Conservation (phyloP, 2,888 invertebrate species). For the Ornithoptera priamus region DNA sequence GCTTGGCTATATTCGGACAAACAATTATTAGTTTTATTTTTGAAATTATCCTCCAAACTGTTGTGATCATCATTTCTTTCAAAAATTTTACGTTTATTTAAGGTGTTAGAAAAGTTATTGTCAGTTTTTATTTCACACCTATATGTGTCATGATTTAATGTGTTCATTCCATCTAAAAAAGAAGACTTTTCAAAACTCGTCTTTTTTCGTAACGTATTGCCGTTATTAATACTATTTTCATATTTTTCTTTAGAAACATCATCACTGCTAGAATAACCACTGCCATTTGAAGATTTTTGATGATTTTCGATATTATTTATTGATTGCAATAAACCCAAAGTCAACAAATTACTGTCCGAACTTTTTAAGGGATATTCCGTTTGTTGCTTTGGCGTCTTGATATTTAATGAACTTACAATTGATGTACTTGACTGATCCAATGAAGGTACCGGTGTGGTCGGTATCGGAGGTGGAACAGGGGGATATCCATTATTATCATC, state of each 20-base stretch:
- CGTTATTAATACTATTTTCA: slow-evolving; percentile 50
- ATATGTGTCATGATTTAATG: slow-evolving; percentile 42
- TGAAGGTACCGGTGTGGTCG: slow-evolving; percentile 64
- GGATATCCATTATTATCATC: slow-evolving; percentile 44
- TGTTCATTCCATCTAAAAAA: slow-evolving; percentile 53
- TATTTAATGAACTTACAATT: slow-evolving; percentile 40
- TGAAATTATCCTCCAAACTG: slow-evolving; percentile 38
- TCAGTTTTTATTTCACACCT: slow-evolving; percentile 55
- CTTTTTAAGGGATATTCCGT: slow-evolving; percentile 49
- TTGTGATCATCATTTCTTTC: slow-evolving; percentile 54
- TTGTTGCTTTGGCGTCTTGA: slow-evolving; percentile 34
- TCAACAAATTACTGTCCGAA: slow-evolving; percentile 39
- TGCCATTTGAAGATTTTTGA: slow-evolving; percentile 49
- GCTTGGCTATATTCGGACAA: slow-evolving; percentile 26
- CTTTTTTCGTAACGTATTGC: slow-evolving; percentile 54
- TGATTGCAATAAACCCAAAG: slow-evolving; percentile 37
- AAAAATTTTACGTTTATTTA: slow-evolving; percentile 66
- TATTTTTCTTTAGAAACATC: slow-evolving; percentile 56
- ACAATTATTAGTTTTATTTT: slow-evolving; percentile 36
- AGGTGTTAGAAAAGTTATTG: slow-evolving; percentile 58
- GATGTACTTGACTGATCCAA: slow-evolving; percentile 56
- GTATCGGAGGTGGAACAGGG: slow-evolving; percentile 65
- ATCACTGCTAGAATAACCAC: slow-evolving; percentile 53
- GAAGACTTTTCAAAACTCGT: slow-evolving; percentile 52
- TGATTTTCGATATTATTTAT: slow-evolving; percentile 41